Conservation (phyloP, 2,113 vertebrate genomes). For the Neolamprologus brichardi region DNA sequence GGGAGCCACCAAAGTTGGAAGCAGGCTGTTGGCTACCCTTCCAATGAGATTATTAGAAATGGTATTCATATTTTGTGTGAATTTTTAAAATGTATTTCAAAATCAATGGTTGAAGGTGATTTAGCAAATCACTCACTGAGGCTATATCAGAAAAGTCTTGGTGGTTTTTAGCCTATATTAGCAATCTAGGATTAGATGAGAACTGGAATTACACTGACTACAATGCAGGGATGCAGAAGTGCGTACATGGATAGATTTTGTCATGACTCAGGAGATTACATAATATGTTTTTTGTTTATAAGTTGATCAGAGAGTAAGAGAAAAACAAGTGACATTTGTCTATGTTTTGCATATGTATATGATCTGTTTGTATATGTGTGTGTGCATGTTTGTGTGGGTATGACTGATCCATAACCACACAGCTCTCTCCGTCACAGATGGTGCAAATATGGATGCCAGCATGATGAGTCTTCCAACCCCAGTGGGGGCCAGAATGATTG, state of each 20-base stretch:
- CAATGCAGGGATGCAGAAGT: not conserved
- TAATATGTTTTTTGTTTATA: not conserved
- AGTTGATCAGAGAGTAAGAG: not conserved
- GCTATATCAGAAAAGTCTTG: constrained; percentile 7
- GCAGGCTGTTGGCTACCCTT: not conserved
- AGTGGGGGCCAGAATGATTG: constrained; percentile 60
- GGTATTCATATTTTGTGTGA: not conserved
- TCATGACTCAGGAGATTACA: not conserved
- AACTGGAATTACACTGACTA: not conserved
- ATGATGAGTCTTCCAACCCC: constrained; percentile 59
- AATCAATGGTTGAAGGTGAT: not conserved
- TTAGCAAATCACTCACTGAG: constrained; percentile 16
- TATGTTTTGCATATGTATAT: not conserved
- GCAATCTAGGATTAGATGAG: constrained; percentile 39
- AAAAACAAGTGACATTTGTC: not conserved
- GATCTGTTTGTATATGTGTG: not conserved
- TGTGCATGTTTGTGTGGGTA: not conserved
- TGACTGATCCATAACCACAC: constrained; percentile 29
- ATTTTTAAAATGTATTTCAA: not conserved
- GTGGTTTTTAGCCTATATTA: constrained; percentile 42
- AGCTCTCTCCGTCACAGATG: constrained; percentile 65
- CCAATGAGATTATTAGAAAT: not conserved
- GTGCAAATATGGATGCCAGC: constrained; percentile 64
- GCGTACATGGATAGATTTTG: not conserved
- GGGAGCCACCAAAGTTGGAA: not conserved